phyloP scores from a whole-genome alignment of 2,113 vertebrate genomes.

The Dasypus novemcinctus region DNA sequence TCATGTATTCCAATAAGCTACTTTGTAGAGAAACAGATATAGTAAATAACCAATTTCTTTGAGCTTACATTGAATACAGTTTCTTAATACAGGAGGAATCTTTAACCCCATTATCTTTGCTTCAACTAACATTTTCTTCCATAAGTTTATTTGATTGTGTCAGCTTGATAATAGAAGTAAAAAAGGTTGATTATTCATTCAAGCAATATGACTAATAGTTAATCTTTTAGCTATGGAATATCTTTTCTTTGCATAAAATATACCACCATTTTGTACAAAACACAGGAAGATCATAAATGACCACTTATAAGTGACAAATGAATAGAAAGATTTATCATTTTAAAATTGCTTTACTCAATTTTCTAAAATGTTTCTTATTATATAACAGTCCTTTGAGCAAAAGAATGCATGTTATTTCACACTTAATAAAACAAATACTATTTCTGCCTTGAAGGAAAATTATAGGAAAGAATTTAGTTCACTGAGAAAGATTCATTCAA shows the following conservation, averaged over 20 bases:
- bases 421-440: slow-evolving; percentile 47
- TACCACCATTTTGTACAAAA: slow-evolving; percentile 14
- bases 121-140: slow-evolving; percentile 1
- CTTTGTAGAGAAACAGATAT: not conserved
- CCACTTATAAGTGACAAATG: slow-evolving; percentile 21
- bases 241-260: slow-evolving; percentile 13
- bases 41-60: not conserved
- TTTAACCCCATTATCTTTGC: not conserved
- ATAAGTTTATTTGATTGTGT: slow-evolving; percentile 10
- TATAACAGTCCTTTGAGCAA: not conserved
- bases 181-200: slow-evolving; percentile 1
- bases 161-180: slow-evolving; percentile 17
- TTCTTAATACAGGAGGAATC: not conserved
- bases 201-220: not conserved
- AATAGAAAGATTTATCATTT: not conserved
- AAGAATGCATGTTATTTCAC: slow-evolving; percentile 35
- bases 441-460: slow-evolving; percentile 46
- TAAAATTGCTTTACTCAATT: slow-evolving; percentile 50
- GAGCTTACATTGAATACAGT: not conserved
- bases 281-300: not conserved
- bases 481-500: slow-evolving; percentile 64
- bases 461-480: slow-evolving; percentile 28
- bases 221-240: not conserved
- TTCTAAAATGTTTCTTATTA: slow-evolving; percentile 41
- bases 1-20: not conserved